phyloP scores from a whole-genome alignment of 2,888 invertebrate genomes.

The Cantharis nigra region DNA sequence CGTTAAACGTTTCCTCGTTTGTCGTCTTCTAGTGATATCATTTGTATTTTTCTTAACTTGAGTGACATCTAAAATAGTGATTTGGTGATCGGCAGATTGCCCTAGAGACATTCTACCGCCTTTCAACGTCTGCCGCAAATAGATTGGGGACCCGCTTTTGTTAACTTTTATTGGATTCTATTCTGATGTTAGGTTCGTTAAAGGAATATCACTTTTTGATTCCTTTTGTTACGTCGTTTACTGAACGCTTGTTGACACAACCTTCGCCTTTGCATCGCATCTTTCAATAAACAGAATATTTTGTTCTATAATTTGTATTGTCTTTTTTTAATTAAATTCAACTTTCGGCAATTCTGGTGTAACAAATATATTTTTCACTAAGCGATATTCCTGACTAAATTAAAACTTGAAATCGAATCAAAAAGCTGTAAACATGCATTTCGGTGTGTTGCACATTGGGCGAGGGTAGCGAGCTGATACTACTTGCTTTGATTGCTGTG shows the following conservation, averaged over 20 bases:
- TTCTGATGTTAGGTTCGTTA: conserved; percentile 41
- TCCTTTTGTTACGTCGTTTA: conserved; percentile 36
- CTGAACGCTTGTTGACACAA: conserved; percentile 35
- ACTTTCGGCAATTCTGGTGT: not conserved
- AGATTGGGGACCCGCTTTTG: conserved; percentile 42
- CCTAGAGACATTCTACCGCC: conserved; percentile 39
- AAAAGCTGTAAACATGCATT: not conserved
- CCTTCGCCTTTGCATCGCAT: conserved; percentile 20
- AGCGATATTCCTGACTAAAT: not conserved
- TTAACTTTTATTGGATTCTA: conserved; percentile 46
- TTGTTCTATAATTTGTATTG: not conserved
- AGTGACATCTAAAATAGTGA: conserved; percentile 44
- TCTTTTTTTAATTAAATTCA: not conserved
- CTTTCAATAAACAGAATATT: conserved; percentile 2
- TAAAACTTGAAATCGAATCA: not conserved
- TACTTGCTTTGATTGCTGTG: not conserved
- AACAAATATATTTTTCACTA: not conserved
- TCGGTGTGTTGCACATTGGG: not conserved
- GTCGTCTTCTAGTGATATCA: conserved; percentile 34
- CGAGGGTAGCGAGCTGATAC: not conserved
- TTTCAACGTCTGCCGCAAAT: conserved; percentile 42
- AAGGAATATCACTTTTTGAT: conserved; percentile 33
- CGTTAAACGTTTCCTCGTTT: conserved; percentile 22
- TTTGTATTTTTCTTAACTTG: conserved; percentile 40
- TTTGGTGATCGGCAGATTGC: conserved; percentile 43